Percentiles rank a stretch among this genome's conserved stretches.
These are phyloP conservation scores for Aethes cnicana DNA, from an alignment of 2,888 invertebrate species.

Conservation along the genomic window DNA sequence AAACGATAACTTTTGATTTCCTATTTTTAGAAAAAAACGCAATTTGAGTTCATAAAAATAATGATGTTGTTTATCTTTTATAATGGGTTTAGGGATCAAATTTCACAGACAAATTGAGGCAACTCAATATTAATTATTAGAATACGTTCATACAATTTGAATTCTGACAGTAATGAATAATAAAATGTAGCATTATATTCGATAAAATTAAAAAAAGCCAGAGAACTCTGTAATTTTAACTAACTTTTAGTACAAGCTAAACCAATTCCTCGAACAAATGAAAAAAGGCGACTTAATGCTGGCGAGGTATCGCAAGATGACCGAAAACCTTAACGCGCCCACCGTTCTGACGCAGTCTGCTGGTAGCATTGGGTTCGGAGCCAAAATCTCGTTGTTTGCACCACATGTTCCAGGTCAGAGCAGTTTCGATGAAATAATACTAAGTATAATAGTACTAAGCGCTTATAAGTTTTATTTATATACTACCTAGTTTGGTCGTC, in stretches of 20 bases:
- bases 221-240: conserved; percentile 23
- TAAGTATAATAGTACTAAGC: too few species aligned
- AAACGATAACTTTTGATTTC: conserved; percentile 4
- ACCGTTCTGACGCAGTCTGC: conserved; percentile 63
- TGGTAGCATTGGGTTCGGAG: conserved; percentile 61
- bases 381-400: conserved; percentile 61
- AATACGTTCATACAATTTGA: neutral
- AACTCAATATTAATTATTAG: too few species aligned
- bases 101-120: too few species aligned
- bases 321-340: conserved; percentile 60
- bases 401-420: conserved; percentile 63
- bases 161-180: neutral
- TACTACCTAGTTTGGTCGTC: too few species aligned
- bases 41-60: too few species aligned
- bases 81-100: too few species aligned
- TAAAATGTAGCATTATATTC: too few species aligned
- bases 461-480: too few species aligned
- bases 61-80: too few species aligned
- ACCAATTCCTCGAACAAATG: conserved; percentile 70
- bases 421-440: too few species aligned
- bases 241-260: conserved; percentile 60
- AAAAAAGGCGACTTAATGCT: conserved; percentile 70
- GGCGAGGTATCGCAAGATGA: conserved; percentile 70
- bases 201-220: too few species aligned
- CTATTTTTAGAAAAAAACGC: too few species aligned